Percentiles rank a stretch among this genome's conserved stretches.
Evolutionary conservation across 2,888 invertebrate genomes (phyloP).

Genomic region (Caenorhabditis imperialis): DNA sequence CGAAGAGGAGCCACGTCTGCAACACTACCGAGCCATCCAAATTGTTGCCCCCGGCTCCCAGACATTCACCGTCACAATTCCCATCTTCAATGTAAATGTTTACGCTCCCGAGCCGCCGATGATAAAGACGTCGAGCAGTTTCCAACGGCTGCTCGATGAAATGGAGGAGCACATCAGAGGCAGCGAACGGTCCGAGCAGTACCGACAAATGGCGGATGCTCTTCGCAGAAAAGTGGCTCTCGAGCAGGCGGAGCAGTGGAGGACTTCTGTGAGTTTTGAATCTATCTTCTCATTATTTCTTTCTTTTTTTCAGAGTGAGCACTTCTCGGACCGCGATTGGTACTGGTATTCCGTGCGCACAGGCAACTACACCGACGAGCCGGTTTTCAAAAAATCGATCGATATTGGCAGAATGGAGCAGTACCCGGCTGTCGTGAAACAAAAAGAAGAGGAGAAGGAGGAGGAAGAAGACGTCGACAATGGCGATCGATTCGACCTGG

Average conservation of each 20-base stretch:
- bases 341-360: conserved; percentile 40
- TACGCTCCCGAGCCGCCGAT: conserved; percentile 17
- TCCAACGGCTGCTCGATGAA: conserved; percentile 17
- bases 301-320: conserved; percentile 11
- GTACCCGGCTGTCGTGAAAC: no score
- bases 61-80: conserved; percentile 18
- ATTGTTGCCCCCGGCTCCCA: no score
- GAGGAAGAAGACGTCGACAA: no score
- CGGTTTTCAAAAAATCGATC: neutral
- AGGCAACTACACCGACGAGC: conserved; percentile 12
- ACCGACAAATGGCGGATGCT: conserved; percentile 16
- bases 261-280: conserved; percentile 10
- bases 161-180: conserved; percentile 24
- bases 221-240: conserved; percentile 12
- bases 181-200: neutral
- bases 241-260: conserved; percentile 17
- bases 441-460: no score
- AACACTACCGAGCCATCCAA: no score
- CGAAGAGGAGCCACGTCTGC: conserved; percentile 29
- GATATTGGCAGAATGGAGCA: no score
- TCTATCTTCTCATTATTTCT: neutral
- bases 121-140: conserved; percentile 1
- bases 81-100: conserved; percentile 28
- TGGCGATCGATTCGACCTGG: no score
- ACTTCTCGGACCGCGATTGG: conserved; percentile 38